Evolutionary conservation across 2,888 invertebrate species (phyloP).

Genomic region (Cephus pulcher): DNA sequence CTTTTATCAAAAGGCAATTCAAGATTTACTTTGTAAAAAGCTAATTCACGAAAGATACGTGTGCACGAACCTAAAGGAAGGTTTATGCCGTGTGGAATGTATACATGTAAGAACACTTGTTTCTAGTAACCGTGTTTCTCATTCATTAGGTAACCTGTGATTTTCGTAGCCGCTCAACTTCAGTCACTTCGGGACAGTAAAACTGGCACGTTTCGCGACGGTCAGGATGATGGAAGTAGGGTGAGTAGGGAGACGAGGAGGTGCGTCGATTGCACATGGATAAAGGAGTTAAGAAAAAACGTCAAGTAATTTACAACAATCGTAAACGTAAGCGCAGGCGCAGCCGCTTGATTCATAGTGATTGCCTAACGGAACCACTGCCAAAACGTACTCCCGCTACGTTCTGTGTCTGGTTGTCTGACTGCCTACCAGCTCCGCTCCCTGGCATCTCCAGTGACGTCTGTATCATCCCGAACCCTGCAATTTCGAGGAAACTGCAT

Average conservation of each 20-base stretch:
- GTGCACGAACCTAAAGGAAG: too few species aligned
- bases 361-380: conserved; percentile 51
- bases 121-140: neutral
- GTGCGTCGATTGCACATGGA: neutral
- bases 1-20: too few species aligned
- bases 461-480: conserved; percentile 3
- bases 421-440: neutral
- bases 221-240: neutral
- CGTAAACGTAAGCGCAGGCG: conserved; percentile 45
- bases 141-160: neutral
- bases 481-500: too few species aligned
- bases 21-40: too few species aligned
- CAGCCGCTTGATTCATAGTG: conserved; percentile 49
- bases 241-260: neutral
- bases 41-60: too few species aligned
- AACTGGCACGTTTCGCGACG: neutral
- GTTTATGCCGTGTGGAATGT: too few species aligned
- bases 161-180: neutral
- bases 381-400: conserved; percentile 42
- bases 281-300: conserved; percentile 23
- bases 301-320: conserved; percentile 51
- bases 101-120: too few species aligned
- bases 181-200: neutral
- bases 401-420: neutral
- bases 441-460: conserved; percentile 10